Conservation (phyloP, 2,888 invertebrate species). For the Oscheius sp. region DNA sequence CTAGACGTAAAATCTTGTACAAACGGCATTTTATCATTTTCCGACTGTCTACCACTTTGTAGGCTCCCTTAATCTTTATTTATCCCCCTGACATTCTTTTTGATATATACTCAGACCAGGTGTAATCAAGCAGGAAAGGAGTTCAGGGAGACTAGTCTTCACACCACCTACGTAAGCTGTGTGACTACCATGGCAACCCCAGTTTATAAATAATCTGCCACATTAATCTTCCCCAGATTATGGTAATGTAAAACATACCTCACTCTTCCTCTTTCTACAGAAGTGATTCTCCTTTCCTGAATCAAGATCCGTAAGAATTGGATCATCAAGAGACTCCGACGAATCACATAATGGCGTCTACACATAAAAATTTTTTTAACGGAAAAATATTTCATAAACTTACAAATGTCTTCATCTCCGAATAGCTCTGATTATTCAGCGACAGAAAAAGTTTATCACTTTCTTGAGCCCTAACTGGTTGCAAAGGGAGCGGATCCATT, state of each 20-base stretch:
- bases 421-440: constrained; percentile 26
- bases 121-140: too few relatives aligned
- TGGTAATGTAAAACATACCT: neutral
- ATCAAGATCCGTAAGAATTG: constrained; percentile 28
- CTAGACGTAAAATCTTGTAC: too few relatives aligned
- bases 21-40: too few relatives aligned
- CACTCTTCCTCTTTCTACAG: constrained; percentile 31
- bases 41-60: too few relatives aligned
- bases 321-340: neutral
- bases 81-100: too few relatives aligned
- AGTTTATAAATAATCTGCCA: too few relatives aligned
- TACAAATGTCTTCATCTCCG: constrained; percentile 43
- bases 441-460: constrained; percentile 40
- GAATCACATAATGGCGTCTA: neutral
- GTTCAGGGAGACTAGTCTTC: too few relatives aligned
- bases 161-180: too few relatives aligned
- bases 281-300: constrained; percentile 12
- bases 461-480: constrained; percentile 27
- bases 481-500: constrained; percentile 23
- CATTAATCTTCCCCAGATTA: too few relatives aligned
- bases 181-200: too few relatives aligned
- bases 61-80: too few relatives aligned
- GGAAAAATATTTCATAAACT: neutral
- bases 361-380: neutral
- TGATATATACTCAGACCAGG: too few relatives aligned